A percentile compares a stretch with the other conserved stretches of the same genome.
Conservation (phyloP, 1,140 invertebrate species). For the Megalopta genalis region DNA sequence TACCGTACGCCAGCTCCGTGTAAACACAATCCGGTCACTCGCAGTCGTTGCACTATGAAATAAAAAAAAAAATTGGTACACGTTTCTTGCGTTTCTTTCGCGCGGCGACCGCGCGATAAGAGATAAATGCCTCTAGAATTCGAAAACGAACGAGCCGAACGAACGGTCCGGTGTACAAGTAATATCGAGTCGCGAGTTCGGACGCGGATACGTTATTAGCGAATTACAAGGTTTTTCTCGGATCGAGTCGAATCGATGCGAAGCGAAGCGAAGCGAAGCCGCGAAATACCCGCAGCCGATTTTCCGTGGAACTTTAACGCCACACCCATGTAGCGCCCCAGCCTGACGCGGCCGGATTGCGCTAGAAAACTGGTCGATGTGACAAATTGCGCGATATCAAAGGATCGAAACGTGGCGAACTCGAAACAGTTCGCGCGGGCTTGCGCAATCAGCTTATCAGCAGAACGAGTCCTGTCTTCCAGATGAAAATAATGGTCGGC, state of each 20-base stretch:
- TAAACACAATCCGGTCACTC: too few relatives aligned
- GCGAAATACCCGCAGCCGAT: conserved; percentile 9
- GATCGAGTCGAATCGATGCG: too few relatives aligned
- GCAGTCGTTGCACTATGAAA: too few relatives aligned
- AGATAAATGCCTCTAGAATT: too few relatives aligned
- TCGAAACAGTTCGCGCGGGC: background rate
- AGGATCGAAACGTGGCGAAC: conserved; percentile 17
- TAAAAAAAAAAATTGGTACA: too few relatives aligned
- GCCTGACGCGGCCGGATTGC: background rate
- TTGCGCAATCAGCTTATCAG: conserved; percentile 50
- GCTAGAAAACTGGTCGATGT: conserved; percentile 32
- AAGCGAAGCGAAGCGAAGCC: too few relatives aligned
- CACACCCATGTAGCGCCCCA: conserved; percentile 1
- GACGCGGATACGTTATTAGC: background rate
- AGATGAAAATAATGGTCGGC: conserved; percentile 30
- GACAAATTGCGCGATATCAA: conserved; percentile 52
- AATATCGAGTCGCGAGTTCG: too few relatives aligned
- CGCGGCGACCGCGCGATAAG: too few relatives aligned
- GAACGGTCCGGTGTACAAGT: too few relatives aligned
- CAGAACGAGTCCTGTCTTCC: conserved; percentile 20
- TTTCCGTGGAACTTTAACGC: background rate
- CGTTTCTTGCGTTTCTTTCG: too few relatives aligned
- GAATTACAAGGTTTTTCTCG: background rate
- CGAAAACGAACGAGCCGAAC: too few relatives aligned
- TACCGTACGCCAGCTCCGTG: too few relatives aligned